Percentiles rank a stretch among this genome's conserved stretches.
Conservation (phyloP, 2,888 invertebrate genomes). For the Morpho achilles region DNA sequence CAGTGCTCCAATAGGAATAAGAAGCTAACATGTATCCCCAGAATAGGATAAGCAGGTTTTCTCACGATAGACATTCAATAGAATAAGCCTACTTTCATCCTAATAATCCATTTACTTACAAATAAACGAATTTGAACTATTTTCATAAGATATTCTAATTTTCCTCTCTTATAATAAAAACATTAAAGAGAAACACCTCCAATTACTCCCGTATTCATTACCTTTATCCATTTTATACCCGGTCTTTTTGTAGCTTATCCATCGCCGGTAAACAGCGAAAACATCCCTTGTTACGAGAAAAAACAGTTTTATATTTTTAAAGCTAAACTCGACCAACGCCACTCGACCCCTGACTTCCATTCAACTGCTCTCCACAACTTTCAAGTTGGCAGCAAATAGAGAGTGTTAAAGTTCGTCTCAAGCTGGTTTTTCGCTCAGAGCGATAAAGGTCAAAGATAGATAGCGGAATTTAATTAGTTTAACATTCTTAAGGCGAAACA, state of each 20-base stretch:
- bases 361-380: constrained; percentile 13
- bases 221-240: constrained; percentile 10
- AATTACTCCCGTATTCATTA: constrained; percentile 16
- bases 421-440: constrained; percentile 9
- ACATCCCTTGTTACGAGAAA: constrained; percentile 18
- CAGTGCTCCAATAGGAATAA: too few relatives aligned
- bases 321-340: constrained; percentile 16
- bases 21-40: too few relatives aligned
- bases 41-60: too few relatives aligned
- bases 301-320: constrained; percentile 27
- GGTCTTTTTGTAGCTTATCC: constrained; percentile 19
- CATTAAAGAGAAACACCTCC: constrained; percentile 4
- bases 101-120: too few relatives aligned
- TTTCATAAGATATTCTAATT: neutral
- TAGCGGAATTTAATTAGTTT: constrained; percentile 28
- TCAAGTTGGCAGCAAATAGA: constrained; percentile 15
- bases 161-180: neutral
- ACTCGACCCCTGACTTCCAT: constrained; percentile 17
- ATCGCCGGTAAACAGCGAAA: constrained; percentile 16
- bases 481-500: constrained; percentile 19
- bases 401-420: constrained; percentile 21
- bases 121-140: too few relatives aligned
- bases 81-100: too few relatives aligned
- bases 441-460: constrained; percentile 18
- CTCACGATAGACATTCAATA: too few relatives aligned